These are phyloP conservation scores for Gonioctena quinquepunctata DNA, from an alignment of 1,140 invertebrate species.

Conservation along the genomic window DNA sequence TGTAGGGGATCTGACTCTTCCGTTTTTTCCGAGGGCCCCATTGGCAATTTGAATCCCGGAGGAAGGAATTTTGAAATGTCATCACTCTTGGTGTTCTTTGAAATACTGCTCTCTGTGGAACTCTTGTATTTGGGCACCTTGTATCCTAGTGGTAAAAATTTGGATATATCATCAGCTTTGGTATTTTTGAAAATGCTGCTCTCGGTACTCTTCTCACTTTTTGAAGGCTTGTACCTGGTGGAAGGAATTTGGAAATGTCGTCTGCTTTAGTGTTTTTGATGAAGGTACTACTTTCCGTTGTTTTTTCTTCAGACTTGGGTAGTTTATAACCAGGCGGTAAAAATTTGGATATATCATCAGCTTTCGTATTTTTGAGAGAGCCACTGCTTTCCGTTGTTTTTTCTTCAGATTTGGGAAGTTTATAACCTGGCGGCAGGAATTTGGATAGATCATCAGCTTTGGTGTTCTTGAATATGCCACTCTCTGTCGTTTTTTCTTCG, in stretches of 20 bases:
- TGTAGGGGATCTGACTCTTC: slow-evolving; percentile 28
- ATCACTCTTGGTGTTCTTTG: slow-evolving; percentile 19
- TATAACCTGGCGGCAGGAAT: slow-evolving; percentile 65
- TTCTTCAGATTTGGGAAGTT: slow-evolving; percentile 26
- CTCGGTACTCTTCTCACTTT: slow-evolving; percentile 26
- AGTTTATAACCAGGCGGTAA: slow-evolving; percentile 62
- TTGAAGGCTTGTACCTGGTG: slow-evolving; percentile 55
- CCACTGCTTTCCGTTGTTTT: slow-evolving; percentile 13
- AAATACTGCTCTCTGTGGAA: slow-evolving; percentile 37
- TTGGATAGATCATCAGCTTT: slow-evolving; percentile 64
- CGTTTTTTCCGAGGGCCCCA: slow-evolving; percentile 23
- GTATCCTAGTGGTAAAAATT: slow-evolving; percentile 66
- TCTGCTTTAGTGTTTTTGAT: slow-evolving; percentile 41
- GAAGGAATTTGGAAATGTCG: slow-evolving; percentile 65
- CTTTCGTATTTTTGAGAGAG: slow-evolving; percentile 18
- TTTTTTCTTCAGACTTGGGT: slow-evolving; percentile 39
- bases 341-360: slow-evolving; percentile 64
- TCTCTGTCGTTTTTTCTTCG: slow-evolving; percentile 8
- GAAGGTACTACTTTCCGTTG: slow-evolving; percentile 30
- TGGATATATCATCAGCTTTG: slow-evolving; percentile 60
- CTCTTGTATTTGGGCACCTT: slow-evolving; percentile 36
- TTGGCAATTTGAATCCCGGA: slow-evolving; percentile 54
- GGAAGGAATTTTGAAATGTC: slow-evolving; percentile 27
- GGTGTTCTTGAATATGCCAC: slow-evolving; percentile 57
- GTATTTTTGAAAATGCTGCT: slow-evolving; percentile 21